Base-by-base conservation (phyloP, 2,888 invertebrate species). In the Chymomyza amoena region DNA sequence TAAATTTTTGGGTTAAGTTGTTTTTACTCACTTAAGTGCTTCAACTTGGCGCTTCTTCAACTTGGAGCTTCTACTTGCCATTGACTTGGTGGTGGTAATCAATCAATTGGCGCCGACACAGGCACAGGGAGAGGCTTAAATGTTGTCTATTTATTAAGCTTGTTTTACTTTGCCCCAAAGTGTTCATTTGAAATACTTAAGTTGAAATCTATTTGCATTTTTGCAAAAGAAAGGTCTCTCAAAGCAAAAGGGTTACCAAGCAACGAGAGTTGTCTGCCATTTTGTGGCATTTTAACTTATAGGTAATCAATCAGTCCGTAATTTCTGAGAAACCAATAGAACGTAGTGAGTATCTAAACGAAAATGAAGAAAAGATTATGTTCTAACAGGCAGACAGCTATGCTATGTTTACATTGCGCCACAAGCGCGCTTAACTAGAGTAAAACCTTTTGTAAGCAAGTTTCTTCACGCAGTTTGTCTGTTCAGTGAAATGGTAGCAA, bases 1-100 rank as follows among this genome's bases (percentile, higher is more conserved):
- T 84, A 88, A 77, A 84, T 77, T 86, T 77, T 61, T 32, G 64
- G 54, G 72, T 70, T 69, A 54, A 64, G 64, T 50, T 36, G 9
- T 10, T 18, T 25, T 36, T 16, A 36, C 56, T 60, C 15, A 66
- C 66, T 50, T 68, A 54, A 39, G 61, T 63, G 76, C 75, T 70
- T 64, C 57, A 52, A 36, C 52, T 13, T 54, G 45, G 52, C 18
- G 15, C 25, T 25, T 64, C 36, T 45, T 15, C 18, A n/a, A n/a
- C n/a, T n/a, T n/a, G n/a, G n/a, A n/a, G 9, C 64, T 54, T 39
- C 6, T 45, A 32, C 54, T 13, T 45, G 39, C 13, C 13, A 3
- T 18, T 18, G 18, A 16, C 7, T 16, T 57, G 20, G 18, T 52
- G 20, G 32, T 10, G 39, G 68, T 69, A 83, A 83, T 88, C 88